Evolutionary conservation across 64 coral and sea anemone species (phyloP), one percentile per base, ranked within the genome.

Genomic region (Dendronephthya gigantea): DNA sequence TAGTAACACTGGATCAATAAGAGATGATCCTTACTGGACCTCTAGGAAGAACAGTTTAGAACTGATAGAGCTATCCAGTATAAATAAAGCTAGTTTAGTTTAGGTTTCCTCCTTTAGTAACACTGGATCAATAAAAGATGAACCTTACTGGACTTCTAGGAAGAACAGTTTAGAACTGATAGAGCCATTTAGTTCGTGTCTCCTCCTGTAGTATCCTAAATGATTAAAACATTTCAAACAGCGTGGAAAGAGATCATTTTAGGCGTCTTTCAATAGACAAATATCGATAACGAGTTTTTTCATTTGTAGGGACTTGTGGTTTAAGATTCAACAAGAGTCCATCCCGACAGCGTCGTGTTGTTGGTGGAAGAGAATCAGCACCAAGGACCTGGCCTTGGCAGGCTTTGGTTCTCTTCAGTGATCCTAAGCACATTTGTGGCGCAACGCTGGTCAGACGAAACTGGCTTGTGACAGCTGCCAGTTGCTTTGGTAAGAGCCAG

Each of bases 381-480:
- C 38, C 92, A 9, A 88, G 88, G 33, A 88, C 92, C 4, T 98
- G 95, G 95, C 95, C 95, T 5, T 98, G 95, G 95, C 92, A 93
- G 86, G 90, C 85, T 79, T 92, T 92, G 35, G 83, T 98, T 23
- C 87, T 98, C 17, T 88, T 93, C 5, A 98, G 93, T 30, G 83
- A 88, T 39, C 91, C 92, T 8, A 90, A 85, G 16, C 75, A 91
- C 32, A 49, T 84, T 50, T 98, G 95, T 37, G 95, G 95, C 23
- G 95, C 86, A 29, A 85, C 95, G 17, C 52, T 98, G 22, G 89
- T 98, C 41, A 91, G 91, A 40, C 35, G 75, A 40, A 72, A 87
- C 15, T 98, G 95, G 95, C 39, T 98, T 4, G 33, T 87, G 1
- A 98, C 95, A 34, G 92, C 95, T 47, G 95, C 95, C 29, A 92